Conservation (phyloP, 2,888 invertebrate genomes). For the Parelbella ahira region DNA sequence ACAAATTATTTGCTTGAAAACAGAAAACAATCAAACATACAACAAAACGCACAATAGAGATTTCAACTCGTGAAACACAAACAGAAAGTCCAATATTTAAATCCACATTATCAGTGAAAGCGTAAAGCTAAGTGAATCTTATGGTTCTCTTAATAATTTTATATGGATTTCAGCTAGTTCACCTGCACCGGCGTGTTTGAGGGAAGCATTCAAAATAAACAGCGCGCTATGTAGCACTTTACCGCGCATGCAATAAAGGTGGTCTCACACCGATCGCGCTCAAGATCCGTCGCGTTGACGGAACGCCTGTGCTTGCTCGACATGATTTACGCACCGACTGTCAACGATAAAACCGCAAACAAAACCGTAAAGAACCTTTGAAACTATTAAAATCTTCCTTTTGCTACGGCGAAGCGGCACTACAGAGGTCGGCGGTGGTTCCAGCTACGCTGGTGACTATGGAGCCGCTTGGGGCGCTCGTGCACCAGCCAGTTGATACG, state of each 20-base stretch:
- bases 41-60: background rate
- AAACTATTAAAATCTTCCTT: conserved; percentile 22
- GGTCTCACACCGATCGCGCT: conserved; percentile 41
- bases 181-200: conserved; percentile 18
- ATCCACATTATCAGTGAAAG: conserved; percentile 1
- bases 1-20: too few species aligned
- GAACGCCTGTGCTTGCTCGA: conserved; percentile 50
- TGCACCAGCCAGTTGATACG: conserved; percentile 58
- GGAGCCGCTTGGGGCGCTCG: conserved; percentile 59
- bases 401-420: conserved; percentile 10
- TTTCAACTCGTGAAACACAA: background rate
- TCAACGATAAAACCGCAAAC: conserved; percentile 42
- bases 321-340: conserved; percentile 53
- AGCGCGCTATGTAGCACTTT: conserved; percentile 9
- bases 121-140: conserved; percentile 20
- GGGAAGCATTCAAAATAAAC: background rate
- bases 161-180: conserved; percentile 16
- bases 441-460: conserved; percentile 41
- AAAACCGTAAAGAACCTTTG: conserved; percentile 34
- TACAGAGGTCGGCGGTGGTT: conserved; percentile 32
- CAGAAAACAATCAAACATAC: too few species aligned
- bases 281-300: conserved; percentile 49
- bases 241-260: conserved; percentile 37
- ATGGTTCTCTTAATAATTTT: conserved; percentile 15
- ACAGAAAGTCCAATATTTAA: conserved; percentile 4